Conservation (phyloP, 1,140 invertebrate genomes). For the Bombus consobrinus region DNA sequence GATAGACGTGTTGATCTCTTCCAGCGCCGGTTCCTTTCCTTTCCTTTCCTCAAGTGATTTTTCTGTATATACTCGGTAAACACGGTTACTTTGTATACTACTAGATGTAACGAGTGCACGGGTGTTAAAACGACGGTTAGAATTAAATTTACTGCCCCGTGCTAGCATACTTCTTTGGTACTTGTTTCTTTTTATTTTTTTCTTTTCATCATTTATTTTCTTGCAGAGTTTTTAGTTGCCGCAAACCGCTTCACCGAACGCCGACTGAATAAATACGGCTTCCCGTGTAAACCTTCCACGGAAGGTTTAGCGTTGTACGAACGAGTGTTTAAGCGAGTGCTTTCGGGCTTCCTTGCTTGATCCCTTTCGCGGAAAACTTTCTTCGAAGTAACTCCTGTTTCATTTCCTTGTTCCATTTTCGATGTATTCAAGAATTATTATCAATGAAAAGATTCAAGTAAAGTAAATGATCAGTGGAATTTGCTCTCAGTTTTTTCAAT, state of each 20-base stretch:
- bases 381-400: too few relatives aligned
- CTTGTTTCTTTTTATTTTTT: background rate
- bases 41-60: background rate
- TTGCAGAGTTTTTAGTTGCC: conserved; percentile 4
- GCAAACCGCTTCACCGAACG: background rate
- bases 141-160: background rate
- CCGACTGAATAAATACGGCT: conserved; percentile 17
- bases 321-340: conserved; percentile 1
- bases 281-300: background rate
- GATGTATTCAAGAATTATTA: background rate
- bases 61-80: too few relatives aligned
- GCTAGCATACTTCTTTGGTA: background rate
- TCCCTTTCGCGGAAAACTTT: too few relatives aligned
- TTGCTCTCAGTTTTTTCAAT: background rate
- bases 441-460: too few relatives aligned
- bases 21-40: background rate
- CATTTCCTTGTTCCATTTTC: background rate
- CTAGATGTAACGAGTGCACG: too few relatives aligned
- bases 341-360: background rate
- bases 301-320: background rate
- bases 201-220: conserved; percentile 1
- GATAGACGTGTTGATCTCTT: background rate
- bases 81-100: background rate
- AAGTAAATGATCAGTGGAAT: background rate
- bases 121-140: background rate